Base-by-base conservation (phyloP, 1,140 invertebrate genomes). In the Magallana angulata region DNA sequence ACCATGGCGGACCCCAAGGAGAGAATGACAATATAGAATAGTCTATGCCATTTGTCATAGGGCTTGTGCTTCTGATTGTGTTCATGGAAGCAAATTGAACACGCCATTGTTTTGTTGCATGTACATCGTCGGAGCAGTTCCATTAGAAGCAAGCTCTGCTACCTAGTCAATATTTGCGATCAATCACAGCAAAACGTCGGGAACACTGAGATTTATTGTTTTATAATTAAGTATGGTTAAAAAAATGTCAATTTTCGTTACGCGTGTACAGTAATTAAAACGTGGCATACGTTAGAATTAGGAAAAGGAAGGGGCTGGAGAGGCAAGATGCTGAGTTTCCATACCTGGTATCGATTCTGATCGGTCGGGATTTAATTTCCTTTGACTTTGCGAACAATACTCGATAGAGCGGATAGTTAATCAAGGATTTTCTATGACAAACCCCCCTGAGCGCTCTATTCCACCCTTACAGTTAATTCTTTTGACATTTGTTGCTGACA, bases 361-460 rank as follows among this genome's bases (percentile, higher is more conserved):
- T 76, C 68, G 68, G 68, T 76, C 68, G 68, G 24, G 68, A 76
- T 76, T 76, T 76, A 76, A 76, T 76, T 76, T 76, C 68, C 68
- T 76, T 76, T 76, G 68, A 76, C 68, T 76, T 71, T 24, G 68
- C 68, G 68, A 76, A 76, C 68, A 76, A 30, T 76, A 76, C 48
- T 76, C 68, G 68, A 76, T 76, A 30, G 36, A 76, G 30, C 36
- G 68, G 68, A 30, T 76, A 76, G 68, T 76, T 76, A 76, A 76
- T 76, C 68, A 76, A 76, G 68, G 68, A 76, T 76, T 76, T 76
- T 76, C 68, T 76, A 76, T 76, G 36, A 76, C 68, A 76, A 76
- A 24, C 24, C 24, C 24, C 18, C 36, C 36, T 76, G 68, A 76
- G 24, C 24, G 11, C 7, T 76, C 30, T 12, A 76, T 76, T 30